These are phyloP conservation scores for Glaucomys volans DNA, from an alignment of 2,113 vertebrate genomes.

Conservation along the genomic window DNA sequence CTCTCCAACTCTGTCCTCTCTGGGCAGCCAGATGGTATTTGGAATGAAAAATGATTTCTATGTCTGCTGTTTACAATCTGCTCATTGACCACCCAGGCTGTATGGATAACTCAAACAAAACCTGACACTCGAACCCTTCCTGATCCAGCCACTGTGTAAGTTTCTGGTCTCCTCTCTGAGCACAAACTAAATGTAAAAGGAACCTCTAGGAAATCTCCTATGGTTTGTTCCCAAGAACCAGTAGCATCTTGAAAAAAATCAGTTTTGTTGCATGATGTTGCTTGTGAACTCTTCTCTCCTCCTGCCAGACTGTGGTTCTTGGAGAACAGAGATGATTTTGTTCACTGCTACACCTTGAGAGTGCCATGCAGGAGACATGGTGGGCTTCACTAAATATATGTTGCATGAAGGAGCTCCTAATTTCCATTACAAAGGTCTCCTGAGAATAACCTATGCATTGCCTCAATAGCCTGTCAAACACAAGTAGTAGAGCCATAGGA, in stretches of 20 bases:
- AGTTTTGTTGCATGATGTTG: not conserved
- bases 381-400: not conserved
- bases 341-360: not conserved
- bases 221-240: not conserved
- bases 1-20: not conserved
- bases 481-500: not conserved
- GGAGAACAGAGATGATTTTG: not conserved
- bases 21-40: not conserved
- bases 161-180: not conserved
- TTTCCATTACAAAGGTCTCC: not conserved
- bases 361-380: not conserved
- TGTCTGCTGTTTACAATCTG: not conserved
- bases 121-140: not conserved
- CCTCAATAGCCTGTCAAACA: conserved; percentile 23
- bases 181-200: not conserved
- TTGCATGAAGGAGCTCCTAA: not conserved
- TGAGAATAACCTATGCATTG: not conserved
- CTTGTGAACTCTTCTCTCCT: not conserved
- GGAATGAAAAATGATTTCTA: not conserved
- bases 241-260: not conserved
- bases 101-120: not conserved
- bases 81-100: not conserved
- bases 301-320: not conserved
- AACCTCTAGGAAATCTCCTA: not conserved
- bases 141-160: too few species aligned